Percentiles rank a stretch among this genome's conserved stretches.
Conservation (phyloP, 2,113 vertebrate species). For the Oostethus manadensis region DNA sequence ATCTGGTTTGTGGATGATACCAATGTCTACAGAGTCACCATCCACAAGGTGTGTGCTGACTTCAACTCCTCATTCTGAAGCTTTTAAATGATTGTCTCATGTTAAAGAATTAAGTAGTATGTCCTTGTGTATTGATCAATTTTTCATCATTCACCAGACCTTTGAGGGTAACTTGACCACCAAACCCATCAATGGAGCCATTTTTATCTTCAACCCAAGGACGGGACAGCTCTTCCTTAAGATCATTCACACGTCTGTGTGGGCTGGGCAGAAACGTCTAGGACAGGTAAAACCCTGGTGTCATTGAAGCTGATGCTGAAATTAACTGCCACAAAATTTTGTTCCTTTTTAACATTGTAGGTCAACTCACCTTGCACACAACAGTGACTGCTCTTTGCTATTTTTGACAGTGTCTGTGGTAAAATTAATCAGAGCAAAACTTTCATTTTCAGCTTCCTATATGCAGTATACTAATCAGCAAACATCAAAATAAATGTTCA, state of each 20-base stretch:
- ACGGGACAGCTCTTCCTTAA: constrained; percentile 98
- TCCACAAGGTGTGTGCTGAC: constrained; percentile 84
- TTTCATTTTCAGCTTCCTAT: too few species aligned
- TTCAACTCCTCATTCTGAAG: too few species aligned
- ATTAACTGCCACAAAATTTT: background rate
- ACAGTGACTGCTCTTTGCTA: background rate
- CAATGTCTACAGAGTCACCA: constrained; percentile 97
- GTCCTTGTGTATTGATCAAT: background rate
- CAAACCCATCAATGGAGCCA: constrained; percentile 98
- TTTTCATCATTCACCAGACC: constrained; percentile 69
- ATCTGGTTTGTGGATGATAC: constrained; percentile 99
- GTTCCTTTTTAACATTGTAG: background rate
- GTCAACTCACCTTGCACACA: background rate
- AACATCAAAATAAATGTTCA: too few species aligned
- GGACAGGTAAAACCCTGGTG: constrained; percentile 79
- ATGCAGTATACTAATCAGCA: too few species aligned
- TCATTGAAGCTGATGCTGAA: background rate
- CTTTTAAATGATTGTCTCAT: background rate
- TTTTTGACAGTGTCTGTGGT: too few species aligned
- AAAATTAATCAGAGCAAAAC: too few species aligned
- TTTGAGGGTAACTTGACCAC: constrained; percentile 99
- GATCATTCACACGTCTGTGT: constrained; percentile 98
- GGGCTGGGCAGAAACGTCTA: constrained; percentile 98
- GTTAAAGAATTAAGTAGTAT: too few species aligned
- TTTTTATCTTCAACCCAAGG: constrained; percentile 99